Percentiles rank a stretch among this genome's conserved stretches.
Evolutionary conservation across 2,113 vertebrate species (phyloP).

Genomic region (Sardina pilchardus): DNA sequence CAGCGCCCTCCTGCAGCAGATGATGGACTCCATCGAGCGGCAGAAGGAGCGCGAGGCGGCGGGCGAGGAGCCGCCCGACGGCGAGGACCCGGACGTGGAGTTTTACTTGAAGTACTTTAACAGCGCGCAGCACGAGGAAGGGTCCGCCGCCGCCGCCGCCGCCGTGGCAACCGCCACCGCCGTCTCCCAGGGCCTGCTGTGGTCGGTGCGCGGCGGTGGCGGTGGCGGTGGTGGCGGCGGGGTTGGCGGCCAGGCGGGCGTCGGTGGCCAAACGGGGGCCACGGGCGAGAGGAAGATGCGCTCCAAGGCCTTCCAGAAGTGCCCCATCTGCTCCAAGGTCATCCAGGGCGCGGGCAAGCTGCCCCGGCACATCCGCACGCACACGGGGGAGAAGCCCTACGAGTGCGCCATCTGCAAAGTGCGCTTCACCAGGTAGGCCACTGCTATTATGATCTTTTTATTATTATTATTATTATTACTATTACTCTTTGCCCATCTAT

Average conservation of each 20-base stretch:
- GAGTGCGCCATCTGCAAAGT: conserved; percentile 93
- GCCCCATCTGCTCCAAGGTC: conserved; percentile 98
- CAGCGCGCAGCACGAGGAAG: conserved; percentile 77
- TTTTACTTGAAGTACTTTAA: conserved; percentile 99
- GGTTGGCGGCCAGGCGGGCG: background rate
- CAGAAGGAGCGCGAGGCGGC: conserved; percentile 67
- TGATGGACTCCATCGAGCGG: conserved; percentile 90
- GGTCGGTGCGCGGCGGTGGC: conserved; percentile 63
- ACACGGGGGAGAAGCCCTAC: conserved; percentile 98
- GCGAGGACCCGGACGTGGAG: conserved; percentile 92
- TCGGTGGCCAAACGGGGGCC: conserved; percentile 40
- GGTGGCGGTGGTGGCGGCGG: conserved; percentile 45
- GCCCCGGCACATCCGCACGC: conserved; percentile 96
- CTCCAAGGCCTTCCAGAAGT: conserved; percentile 99
- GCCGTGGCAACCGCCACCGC: conserved; percentile 57
- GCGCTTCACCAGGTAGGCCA: conserved; percentile 81
- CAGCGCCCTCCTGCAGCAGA: conserved; percentile 90
- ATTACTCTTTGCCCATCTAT: too few species aligned
- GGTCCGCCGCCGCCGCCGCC: conserved; percentile 68
- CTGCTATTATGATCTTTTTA: too few species aligned
- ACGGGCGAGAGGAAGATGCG: conserved; percentile 91
- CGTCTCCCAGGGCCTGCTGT: conserved; percentile 80
- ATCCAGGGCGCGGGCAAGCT: conserved; percentile 91
- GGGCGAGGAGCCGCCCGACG: conserved; percentile 80
- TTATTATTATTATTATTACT: too few species aligned